phyloP scores from a whole-genome alignment of 2,113 vertebrate species.

The Rhinoptilus africanus region DNA sequence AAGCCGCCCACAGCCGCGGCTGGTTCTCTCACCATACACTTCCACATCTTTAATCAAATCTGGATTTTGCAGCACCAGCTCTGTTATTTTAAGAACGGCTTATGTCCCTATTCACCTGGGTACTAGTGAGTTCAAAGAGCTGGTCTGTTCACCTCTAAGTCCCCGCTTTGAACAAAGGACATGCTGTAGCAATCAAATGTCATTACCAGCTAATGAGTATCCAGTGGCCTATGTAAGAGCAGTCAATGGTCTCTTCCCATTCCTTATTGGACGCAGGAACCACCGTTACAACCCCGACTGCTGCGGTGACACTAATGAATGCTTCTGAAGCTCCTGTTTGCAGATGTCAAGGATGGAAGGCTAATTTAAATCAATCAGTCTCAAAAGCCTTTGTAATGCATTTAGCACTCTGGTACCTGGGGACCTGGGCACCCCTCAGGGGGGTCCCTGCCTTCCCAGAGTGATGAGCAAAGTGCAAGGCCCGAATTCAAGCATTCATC shows the following conservation, averaged over 20 bases:
- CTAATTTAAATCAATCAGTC: background rate
- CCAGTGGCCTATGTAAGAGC: background rate
- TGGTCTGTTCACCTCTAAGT: background rate
- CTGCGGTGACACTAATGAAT: background rate
- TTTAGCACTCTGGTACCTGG: background rate
- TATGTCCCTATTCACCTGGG: background rate
- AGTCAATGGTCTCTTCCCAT: background rate
- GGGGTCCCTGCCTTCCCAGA: background rate
- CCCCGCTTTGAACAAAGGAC: background rate
- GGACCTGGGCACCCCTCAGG: background rate
- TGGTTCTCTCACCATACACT: background rate
- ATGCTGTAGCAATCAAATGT: background rate
- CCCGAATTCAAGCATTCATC: background rate
- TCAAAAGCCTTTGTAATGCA: background rate
- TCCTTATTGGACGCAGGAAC: background rate
- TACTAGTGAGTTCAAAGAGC: background rate
- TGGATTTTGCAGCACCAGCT: background rate
- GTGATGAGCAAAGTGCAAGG: background rate
- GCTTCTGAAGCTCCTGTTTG: background rate
- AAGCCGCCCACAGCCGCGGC: slow-evolving; percentile 38
- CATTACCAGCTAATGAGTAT: background rate
- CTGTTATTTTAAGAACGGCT: background rate
- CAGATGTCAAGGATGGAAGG: background rate
- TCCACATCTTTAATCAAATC: background rate
- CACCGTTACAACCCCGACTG: background rate